These are phyloP conservation scores for Brachyistius frenatus DNA, from an alignment of 2,113 vertebrate species.

Conservation along the genomic window DNA sequence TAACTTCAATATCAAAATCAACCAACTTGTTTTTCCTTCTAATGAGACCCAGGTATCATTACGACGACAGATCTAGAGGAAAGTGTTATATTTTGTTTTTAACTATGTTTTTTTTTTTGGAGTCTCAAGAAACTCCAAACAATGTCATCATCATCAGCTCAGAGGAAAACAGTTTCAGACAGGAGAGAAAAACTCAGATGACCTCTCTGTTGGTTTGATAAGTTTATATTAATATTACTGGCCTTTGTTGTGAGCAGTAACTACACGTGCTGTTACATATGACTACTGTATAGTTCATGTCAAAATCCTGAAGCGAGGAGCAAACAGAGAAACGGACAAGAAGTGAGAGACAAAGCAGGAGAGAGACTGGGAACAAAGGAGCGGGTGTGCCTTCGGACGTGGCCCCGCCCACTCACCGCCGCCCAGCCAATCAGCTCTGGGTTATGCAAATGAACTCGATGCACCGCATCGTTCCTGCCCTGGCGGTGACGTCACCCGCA, in stretches of 20 bases:
- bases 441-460: slow-evolving; percentile 72
- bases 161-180: not conserved
- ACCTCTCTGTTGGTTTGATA: not conserved
- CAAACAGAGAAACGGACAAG: not conserved
- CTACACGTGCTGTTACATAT: not conserved
- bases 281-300: not conserved
- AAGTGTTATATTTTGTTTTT: no score
- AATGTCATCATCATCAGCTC: no score
- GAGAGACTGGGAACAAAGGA: slow-evolving; percentile 86
- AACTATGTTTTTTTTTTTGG: no score
- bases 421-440: slow-evolving; percentile 82
- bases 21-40: no score
- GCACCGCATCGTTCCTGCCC: slow-evolving; percentile 85
- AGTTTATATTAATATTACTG: not conserved
- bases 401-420: slow-evolving; percentile 12
- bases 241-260: not conserved
- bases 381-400: slow-evolving; percentile 30
- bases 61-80: no score
- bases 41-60: no score
- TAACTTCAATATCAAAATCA: no score
- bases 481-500: slow-evolving; percentile 87
- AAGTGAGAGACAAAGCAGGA: slow-evolving; percentile 29
- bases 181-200: not conserved
- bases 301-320: not conserved
- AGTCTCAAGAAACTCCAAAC: no score